Evolutionary conservation across 2,113 vertebrate genomes (phyloP).

Genomic region (Columba janthina): DNA sequence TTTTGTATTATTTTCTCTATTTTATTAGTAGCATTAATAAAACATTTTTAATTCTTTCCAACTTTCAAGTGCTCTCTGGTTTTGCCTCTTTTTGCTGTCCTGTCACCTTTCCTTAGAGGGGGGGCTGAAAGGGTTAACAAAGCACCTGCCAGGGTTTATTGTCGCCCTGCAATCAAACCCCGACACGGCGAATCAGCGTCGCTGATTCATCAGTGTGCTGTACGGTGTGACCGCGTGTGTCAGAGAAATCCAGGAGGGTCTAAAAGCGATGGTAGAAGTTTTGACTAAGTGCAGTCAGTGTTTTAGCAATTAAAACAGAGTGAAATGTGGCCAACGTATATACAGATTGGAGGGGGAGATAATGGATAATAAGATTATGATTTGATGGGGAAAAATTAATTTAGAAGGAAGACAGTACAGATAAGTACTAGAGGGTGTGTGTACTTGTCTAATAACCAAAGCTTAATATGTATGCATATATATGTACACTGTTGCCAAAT

Average conservation of each 20-base stretch:
- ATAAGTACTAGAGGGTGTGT: neutral
- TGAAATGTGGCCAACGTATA: rapidly evolving
- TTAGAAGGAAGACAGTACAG: neutral
- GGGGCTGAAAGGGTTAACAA: too few species aligned
- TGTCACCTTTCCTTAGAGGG: too few species aligned
- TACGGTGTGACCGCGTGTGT: neutral
- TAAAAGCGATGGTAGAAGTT: neutral
- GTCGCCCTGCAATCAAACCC: too few species aligned
- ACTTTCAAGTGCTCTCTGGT: too few species aligned
- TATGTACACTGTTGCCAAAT: neutral
- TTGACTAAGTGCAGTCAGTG: neutral
- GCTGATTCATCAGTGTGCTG: neutral
- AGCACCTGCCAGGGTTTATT: too few species aligned
- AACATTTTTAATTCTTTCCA: too few species aligned
- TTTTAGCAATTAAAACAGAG: neutral
- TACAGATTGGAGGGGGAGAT: neutral
- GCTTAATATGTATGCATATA: rapidly evolving
- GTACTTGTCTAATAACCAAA: neutral
- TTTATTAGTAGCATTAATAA: too few species aligned
- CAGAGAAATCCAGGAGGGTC: neutral
- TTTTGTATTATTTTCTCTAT: too few species aligned
- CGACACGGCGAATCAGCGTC: neutral
- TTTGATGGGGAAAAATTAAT: neutral
- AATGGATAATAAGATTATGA: neutral
- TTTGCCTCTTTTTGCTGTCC: too few species aligned